phyloP scores from a whole-genome alignment of 2,113 vertebrate genomes.

The Macaca fascicularis region T2T-MFA8v1.1 NC_088377.1:32207501-32208000 shows the following conservation, averaged over 20 bases:
- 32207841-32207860: neutral
- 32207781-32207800: too few relatives aligned
- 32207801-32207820: too few relatives aligned
- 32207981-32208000: neutral
- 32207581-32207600: neutral
- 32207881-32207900: neutral
- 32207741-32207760: too few relatives aligned
- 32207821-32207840: neutral
- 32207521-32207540: neutral
- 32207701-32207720: too few relatives aligned
- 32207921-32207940: neutral
- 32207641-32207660: neutral
- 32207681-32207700: too few relatives aligned
- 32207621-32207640: neutral
- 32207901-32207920: neutral
- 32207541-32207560: neutral
- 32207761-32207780: too few relatives aligned
- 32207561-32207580: neutral
- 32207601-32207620: neutral
- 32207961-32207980: neutral
- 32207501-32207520: neutral
- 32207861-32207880: neutral
- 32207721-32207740: too few relatives aligned
- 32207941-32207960: neutral
- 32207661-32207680: too few relatives aligned